Percentiles rank a stretch among this genome's conserved stretches.
Conservation (phyloP, 2,888 invertebrate genomes). For the Sinelater perroti region DNA sequence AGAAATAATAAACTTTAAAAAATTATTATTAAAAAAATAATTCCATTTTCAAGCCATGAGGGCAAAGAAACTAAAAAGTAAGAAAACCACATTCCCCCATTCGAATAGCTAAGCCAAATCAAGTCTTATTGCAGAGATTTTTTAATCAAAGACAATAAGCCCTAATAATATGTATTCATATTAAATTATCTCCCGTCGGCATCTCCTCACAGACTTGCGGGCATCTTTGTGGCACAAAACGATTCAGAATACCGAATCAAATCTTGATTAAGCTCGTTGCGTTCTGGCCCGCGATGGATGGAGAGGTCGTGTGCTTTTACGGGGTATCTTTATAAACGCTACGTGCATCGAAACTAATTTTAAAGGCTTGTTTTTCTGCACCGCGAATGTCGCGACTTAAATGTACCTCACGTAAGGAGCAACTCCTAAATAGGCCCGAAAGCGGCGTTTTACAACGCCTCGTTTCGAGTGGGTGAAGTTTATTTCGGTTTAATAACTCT, state of each 20-base stretch:
- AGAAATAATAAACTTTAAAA: no score
- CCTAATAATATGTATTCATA: constrained; percentile 10
- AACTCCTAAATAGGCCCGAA: not conserved
- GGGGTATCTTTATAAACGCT: constrained; percentile 8
- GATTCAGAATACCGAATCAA: constrained; percentile 22
- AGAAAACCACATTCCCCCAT: not conserved
- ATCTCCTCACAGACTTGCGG: constrained; percentile 14
- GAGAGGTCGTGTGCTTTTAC: constrained; percentile 13
- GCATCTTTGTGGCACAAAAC: constrained; percentile 15
- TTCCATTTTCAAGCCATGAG: no score
- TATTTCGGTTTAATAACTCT: no score
- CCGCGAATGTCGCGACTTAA: constrained; percentile 14
- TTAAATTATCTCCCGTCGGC: constrained; percentile 22
- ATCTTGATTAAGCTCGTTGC: constrained; percentile 33
- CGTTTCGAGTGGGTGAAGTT: no score
- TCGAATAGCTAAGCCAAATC: not conserved
- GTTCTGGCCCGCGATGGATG: constrained; percentile 15
- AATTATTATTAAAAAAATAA: no score
- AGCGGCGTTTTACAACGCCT: not conserved
- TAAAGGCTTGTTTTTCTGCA: constrained; percentile 16
- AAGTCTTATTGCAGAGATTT: constrained; percentile 4
- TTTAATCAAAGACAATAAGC: constrained; percentile 5
- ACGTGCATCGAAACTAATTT: constrained; percentile 11
- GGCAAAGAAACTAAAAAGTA: no score
- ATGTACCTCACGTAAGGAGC: constrained; percentile 22